Evolutionary conservation across 2,797 vertebrate genomes (phyloP).

Genomic region (Semotilus atromaculatus): DNA sequence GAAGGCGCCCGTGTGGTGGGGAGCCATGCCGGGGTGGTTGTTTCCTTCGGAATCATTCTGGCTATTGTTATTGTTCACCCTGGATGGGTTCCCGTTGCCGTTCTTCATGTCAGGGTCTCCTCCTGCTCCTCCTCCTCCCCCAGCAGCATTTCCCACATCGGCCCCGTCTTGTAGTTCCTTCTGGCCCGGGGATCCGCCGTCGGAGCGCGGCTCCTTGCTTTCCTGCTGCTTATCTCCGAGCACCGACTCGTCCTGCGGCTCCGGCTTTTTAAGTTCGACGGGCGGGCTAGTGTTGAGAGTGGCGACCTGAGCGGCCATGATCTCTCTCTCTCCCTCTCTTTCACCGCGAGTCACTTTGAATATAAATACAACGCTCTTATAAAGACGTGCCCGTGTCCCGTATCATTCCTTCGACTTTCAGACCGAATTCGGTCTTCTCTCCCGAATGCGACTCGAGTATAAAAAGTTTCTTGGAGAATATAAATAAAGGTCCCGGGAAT

Average conservation of each 20-base stretch:
- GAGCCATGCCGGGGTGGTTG: slow-evolving; percentile 77
- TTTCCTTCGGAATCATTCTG: slow-evolving; percentile 81
- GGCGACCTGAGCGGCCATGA: slow-evolving; percentile 98
- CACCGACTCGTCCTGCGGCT: slow-evolving; percentile 85
- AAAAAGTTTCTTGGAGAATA: slow-evolving; percentile 75
- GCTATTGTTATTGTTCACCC: slow-evolving; percentile 81
- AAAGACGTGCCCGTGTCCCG: slow-evolving; percentile 81
- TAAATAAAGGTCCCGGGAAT: slow-evolving; percentile 77
- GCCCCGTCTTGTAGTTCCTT: slow-evolving; percentile 91
- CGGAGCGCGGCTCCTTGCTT: slow-evolving; percentile 78
- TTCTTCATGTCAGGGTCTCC: slow-evolving; percentile 94
- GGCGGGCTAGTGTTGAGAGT: slow-evolving; percentile 89
- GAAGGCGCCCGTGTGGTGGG: slow-evolving; percentile 83
- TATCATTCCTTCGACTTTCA: slow-evolving; percentile 81
- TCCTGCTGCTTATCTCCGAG: slow-evolving; percentile 87
- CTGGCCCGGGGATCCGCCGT: slow-evolving; percentile 79
- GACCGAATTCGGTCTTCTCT: slow-evolving; percentile 81
- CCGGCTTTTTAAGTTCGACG: slow-evolving; percentile 95
- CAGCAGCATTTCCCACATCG: slow-evolving; percentile 84
- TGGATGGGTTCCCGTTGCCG: slow-evolving; percentile 89
- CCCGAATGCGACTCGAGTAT: slow-evolving; percentile 70
- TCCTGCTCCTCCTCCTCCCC: slow-evolving; percentile 74
- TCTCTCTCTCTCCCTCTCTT: slow-evolving; percentile 73
- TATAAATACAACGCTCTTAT: slow-evolving; percentile 78
- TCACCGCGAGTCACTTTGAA: slow-evolving; percentile 80